Evolutionary conservation across 2,113 vertebrate species (phyloP).

Genomic region (Protobothrops mucrosquamatus): DNA sequence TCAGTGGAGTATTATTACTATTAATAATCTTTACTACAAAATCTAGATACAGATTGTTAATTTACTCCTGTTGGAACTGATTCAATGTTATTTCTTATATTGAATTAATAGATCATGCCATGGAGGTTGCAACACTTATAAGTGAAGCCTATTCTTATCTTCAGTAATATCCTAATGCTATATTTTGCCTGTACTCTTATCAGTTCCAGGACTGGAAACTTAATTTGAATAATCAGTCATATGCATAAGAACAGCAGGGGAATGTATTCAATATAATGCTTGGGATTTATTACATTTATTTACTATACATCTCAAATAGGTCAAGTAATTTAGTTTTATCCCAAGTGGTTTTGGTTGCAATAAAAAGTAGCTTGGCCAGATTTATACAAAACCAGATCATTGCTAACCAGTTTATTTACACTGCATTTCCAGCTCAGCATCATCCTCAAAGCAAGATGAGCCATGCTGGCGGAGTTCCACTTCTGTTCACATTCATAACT

Average conservation of each 20-base stretch:
- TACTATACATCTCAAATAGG: background rate
- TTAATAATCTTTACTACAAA: conserved; percentile 8
- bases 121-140: background rate
- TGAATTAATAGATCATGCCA: conserved; percentile 9
- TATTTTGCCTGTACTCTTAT: background rate
- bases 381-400: background rate
- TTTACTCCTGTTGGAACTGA: background rate
- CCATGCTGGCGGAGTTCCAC: background rate
- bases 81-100: background rate
- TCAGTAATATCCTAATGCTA: background rate
- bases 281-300: conserved; percentile 7
- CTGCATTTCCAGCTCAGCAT: background rate
- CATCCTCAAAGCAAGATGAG: background rate
- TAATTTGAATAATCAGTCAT: conserved; percentile 18
- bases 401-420: background rate
- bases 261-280: conserved; percentile 1
- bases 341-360: background rate
- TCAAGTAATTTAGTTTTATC: background rate
- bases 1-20: background rate
- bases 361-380: background rate
- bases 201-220: background rate
- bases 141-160: background rate
- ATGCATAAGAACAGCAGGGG: background rate
- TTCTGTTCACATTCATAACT: background rate
- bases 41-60: background rate